Base-by-base conservation (phyloP, 2,888 invertebrate genomes). In the Phymatocera aterrima region DNA sequence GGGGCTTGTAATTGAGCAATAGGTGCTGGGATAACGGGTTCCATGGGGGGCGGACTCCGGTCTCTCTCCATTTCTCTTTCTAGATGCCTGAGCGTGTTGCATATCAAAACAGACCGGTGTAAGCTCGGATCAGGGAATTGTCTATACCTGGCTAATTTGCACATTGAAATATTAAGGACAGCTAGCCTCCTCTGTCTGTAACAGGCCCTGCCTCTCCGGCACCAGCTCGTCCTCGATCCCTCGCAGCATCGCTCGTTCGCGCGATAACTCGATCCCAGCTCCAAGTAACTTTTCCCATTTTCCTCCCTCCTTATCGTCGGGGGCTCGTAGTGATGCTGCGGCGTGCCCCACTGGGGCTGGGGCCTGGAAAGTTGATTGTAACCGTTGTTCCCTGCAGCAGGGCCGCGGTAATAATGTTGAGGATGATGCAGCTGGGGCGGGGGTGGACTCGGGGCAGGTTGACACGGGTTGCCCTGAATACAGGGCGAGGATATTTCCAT, bases 121-220 rank as follows among this genome's bases (percentile, higher is more conserved):
- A 98, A 92, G 81, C 97, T 96, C 60, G 97, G 97, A 90, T 98
- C 97, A 78, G 97, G 96, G 84, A 96, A 96, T 91, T 97, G 97
- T 78, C 97, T 94, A 87, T 96, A 95, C 85, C 96, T 93, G 88
- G 96, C 96, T 83, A 98, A 92, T 91, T 98, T 98, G 91, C 96
- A 95, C 95, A 98, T 97, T 83, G 97, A 97, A 83, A 97, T 93
- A 91, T 97, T 97, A 90, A 98, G 94, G 89, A 98, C 96, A 87
- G 97, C 96, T 87, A 97, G 94, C 78, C 98, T 94, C 83, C 96
- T 93, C 88, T 97, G 96, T 89, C 96, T 94, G 91, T 97, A 97
- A 91, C 97, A 97, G 80, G 96, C 95, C 79, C 94, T 92, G 81
- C 95, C 95, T 6, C 91, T 88, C 87, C 95, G 94, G 91, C 96